Base-by-base conservation (phyloP, 1,140 invertebrate genomes). In the Ceratitis capitata region DNA sequence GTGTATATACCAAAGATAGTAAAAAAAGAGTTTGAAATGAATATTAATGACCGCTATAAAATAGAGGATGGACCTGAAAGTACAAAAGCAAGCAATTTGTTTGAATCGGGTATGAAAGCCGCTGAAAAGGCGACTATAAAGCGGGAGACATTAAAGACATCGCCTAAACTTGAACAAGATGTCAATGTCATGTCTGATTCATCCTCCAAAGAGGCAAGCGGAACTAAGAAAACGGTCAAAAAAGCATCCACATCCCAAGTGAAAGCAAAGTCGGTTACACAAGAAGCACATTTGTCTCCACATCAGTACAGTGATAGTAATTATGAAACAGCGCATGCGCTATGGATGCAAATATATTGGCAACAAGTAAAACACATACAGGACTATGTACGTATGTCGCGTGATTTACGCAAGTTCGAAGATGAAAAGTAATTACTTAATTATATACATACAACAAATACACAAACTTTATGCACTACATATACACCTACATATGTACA, bases 361-460 rank as follows among this genome's bases (percentile, higher is more conserved):
- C 84, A 47, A 53, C 86, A 86, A 61, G 49, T 86, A 64, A 61
- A 74, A 9, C 53, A 82, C 45, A 53, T 86, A 61, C 56, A 83
- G 29, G 84, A 86, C 35, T 86, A 86, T 82, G 86, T 86, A 16
- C 83, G 84, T 45, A 64, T 84, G 82, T 49, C 82, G 26, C 39
- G 45, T 49, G 78, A 82, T 7, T 58, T 42, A 4, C 9, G 51
- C 49, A 42, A 23, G n/a, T 78, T 23, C 1, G n/a, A 45, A 45
- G n/a, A 47, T n/a, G 39, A 45, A 47, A 74, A 78, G 69, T 78
- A 42, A 61, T 56, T n/a, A 19, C 12, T n/a, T 19, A 64, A 64
- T 29, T 5, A 47, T 78, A 45, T 78, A 14, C n/a, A n/a, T n/a
- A n/a, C n/a, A n/a, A n/a, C n/a, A n/a, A n/a, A n/a, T n/a, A n/a